A percentile compares a stretch with the other conserved stretches of the same genome.
phyloP scores from a whole-genome alignment of 2,888 invertebrate genomes.

The Branchellion lobata region DNA sequence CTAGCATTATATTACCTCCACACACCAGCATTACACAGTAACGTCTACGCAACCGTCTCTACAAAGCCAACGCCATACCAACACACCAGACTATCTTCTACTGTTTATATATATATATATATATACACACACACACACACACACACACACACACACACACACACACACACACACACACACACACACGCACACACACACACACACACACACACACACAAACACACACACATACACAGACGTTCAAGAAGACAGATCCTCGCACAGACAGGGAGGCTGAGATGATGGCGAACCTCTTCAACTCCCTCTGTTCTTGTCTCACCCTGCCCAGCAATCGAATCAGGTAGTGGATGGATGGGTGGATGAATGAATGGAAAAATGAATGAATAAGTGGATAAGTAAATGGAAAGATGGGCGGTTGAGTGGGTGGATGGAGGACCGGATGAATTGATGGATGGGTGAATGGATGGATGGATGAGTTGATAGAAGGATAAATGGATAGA shows the following conservation, averaged over 20 bases:
- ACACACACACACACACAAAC: too few species aligned
- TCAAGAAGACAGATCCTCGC: conserved; percentile 88
- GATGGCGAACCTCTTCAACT: conserved; percentile 98
- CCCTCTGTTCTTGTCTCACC: conserved; percentile 89
- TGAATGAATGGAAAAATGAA: too few species aligned
- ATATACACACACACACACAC: conserved; percentile 43
- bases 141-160: conserved; percentile 36
- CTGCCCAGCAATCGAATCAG: conserved; percentile 71
- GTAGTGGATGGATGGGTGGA: neutral
- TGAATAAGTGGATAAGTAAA: too few species aligned
- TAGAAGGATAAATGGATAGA: too few species aligned
- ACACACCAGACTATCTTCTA: conserved; percentile 31
- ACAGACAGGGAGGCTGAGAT: conserved; percentile 91
- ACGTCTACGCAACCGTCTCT: too few species aligned
- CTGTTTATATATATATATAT: conserved; percentile 8
- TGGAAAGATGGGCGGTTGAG: too few species aligned
- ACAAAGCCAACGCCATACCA: conserved; percentile 18
- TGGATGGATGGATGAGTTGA: too few species aligned
- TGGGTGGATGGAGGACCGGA: too few species aligned
- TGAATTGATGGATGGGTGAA: too few species aligned
- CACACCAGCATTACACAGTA: neutral
- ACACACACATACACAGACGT: conserved; percentile 67
- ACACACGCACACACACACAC: too few species aligned
- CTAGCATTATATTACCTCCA: too few species aligned
- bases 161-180: neutral